Evolutionary conservation across 2,113 vertebrate species (phyloP).

Genomic region (Setophaga coronata): DNA sequence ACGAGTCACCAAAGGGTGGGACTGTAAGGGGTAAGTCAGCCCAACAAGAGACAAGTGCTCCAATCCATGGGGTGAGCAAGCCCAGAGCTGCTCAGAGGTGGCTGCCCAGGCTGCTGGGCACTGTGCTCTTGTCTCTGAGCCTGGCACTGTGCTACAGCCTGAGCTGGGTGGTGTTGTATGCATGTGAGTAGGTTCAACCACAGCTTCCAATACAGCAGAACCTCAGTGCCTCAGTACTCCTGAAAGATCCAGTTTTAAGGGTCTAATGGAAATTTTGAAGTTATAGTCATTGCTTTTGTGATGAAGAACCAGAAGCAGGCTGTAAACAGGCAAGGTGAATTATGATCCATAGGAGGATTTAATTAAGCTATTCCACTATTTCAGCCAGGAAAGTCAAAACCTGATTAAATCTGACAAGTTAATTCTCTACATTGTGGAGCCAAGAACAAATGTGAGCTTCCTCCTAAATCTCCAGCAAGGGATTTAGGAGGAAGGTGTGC

Average conservation of each 20-base stretch:
- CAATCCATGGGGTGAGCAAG: not conserved
- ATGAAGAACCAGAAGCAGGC: not conserved
- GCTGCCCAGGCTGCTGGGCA: not conserved
- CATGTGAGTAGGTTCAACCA: rapidly evolving
- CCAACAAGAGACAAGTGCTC: not conserved
- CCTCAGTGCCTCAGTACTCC: not conserved
- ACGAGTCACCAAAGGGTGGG: not conserved
- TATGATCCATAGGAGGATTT: not conserved
- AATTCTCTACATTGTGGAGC: not conserved
- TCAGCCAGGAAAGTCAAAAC: not conserved
- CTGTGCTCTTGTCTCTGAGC: not conserved
- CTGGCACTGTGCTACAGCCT: not conserved
- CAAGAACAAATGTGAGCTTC: not conserved
- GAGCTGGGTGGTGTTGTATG: not conserved
- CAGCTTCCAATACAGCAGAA: not conserved
- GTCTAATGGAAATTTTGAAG: not conserved
- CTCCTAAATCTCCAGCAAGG: not conserved
- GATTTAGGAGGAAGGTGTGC: no score
- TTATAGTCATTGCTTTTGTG: not conserved
- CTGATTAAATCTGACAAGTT: not conserved
- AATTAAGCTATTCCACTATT: not conserved
- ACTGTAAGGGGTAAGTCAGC: not conserved
- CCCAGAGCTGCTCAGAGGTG: not conserved
- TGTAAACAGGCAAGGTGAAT: not conserved
- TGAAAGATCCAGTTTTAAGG: not conserved